Base-by-base conservation (phyloP, 1,140 invertebrate species). In the Nylanderia fulva region DNA sequence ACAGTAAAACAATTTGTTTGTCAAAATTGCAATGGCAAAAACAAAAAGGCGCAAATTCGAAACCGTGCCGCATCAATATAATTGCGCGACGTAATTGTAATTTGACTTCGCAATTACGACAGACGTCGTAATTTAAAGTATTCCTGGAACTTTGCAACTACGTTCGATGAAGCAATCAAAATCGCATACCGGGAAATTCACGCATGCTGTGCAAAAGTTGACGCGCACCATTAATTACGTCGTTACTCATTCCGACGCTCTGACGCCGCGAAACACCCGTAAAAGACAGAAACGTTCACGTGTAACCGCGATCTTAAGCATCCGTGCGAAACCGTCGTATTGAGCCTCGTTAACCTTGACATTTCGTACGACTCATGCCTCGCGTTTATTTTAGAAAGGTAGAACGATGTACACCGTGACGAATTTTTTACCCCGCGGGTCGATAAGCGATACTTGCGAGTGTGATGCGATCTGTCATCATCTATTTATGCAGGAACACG, bases 341-440 rank as follows among this genome's bases (percentile, higher is more conserved):
- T 54, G 80, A 85, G 45, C 33, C 88, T 85, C 52, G 87, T 75
- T 91, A 91, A 92, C 91, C 91, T 91, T 92, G 91, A 91, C 90
- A 92, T 92, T 92, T 91, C 60, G 72, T 68, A 60, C 83, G 64
- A 45, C 64, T 45, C 64, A 68, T 63, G 72, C 61, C n/a, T 72
- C 84, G 71, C 68, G 87, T 87, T 91, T 90, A 91, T 89, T 92
- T 91, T 91, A 91, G 90, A 92, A 92, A 92, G 91, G 90, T 84
- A 86, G 61, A 71, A 58, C 54, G 63, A 68, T 72, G 29, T 54
- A 60, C 29, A n/a, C 42, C n/a, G 48, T 74, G 86, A 84, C 42
- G 60, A 74, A 68, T 68, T 58, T n/a, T 52, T 52, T 45, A 13
- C 48, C 36, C 21, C 0, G 64, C 54, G 52, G 27, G 21, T 52